A percentile compares a stretch with the other conserved stretches of the same genome.
These are phyloP conservation scores for Collichthys lucidus DNA, from an alignment of 2,113 vertebrate species.

Conservation along the genomic window DNA sequence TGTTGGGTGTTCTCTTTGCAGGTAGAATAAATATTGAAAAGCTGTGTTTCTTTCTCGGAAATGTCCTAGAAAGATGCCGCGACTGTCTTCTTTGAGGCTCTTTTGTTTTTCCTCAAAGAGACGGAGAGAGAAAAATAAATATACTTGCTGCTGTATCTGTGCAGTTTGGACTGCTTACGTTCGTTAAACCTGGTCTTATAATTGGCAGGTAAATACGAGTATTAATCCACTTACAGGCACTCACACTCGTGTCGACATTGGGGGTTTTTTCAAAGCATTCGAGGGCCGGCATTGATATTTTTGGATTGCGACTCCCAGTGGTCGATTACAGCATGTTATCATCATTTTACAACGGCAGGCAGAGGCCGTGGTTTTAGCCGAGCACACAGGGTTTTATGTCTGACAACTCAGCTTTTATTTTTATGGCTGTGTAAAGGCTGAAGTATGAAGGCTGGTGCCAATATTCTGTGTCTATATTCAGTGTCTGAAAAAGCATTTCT, in stretches of 20 bases:
- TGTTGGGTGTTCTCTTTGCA: constrained; percentile 39
- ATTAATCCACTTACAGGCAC: background rate
- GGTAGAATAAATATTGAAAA: constrained; percentile 53
- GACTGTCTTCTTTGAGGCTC: background rate
- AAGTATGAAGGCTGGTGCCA: constrained; percentile 32
- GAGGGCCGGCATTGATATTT: constrained; percentile 21
- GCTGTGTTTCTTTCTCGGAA: constrained; percentile 56
- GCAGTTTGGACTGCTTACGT: constrained; percentile 2
- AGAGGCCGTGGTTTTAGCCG: constrained; percentile 46
- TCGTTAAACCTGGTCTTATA: background rate
- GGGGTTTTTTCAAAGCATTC: background rate
- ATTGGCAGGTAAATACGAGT: background rate
- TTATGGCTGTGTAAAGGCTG: constrained; percentile 40
- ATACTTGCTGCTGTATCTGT: background rate
- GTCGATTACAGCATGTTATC: constrained; percentile 49
- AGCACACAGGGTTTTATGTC: constrained; percentile 50
- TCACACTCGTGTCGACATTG: background rate
- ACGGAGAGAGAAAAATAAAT: background rate
- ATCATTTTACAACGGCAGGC: constrained; percentile 53
- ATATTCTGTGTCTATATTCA: constrained; percentile 30
- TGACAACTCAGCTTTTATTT: constrained; percentile 62
- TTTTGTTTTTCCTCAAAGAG: constrained; percentile 1
- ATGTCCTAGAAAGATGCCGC: constrained; percentile 7
- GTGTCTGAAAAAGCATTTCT: constrained; percentile 13
- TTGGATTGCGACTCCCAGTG: constrained; percentile 26